Conservation (phyloP, 1,140 invertebrate genomes). For the Pteromalus puparum region DNA sequence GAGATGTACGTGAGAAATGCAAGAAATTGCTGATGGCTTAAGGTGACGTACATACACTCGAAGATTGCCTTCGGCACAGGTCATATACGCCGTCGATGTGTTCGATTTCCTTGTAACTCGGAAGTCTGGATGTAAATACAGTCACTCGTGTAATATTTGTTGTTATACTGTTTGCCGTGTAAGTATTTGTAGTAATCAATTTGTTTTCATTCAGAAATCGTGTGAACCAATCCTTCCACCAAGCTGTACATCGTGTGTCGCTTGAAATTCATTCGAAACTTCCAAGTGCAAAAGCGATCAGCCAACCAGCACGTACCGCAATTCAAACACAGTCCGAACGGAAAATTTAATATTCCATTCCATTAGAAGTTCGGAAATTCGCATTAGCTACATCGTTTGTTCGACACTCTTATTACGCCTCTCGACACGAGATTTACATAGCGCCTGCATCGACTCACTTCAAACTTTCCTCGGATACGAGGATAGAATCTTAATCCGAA, state of each 20-base stretch:
- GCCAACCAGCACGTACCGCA: not conserved
- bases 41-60: not conserved
- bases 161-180: too few relatives aligned
- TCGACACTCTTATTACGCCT: not conserved
- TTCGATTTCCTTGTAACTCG: not conserved
- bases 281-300: not conserved
- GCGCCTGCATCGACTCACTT: not conserved
- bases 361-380: not conserved
- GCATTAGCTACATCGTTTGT: not conserved
- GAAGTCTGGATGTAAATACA: too few relatives aligned
- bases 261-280: not conserved
- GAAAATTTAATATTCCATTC: slow-evolving; percentile 29
- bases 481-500: not conserved
- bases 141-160: too few relatives aligned
- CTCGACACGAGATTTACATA: not conserved
- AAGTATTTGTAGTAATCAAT: too few relatives aligned
- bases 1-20: not conserved
- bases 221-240: too few relatives aligned
- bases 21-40: not conserved
- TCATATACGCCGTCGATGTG: not conserved
- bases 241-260: too few relatives aligned
- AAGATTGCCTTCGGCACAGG: not conserved
- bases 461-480: not conserved
- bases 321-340: not conserved
- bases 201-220: too few relatives aligned